phyloP scores from a whole-genome alignment of 2,888 invertebrate species.

The Coenonympha arcania region DNA sequence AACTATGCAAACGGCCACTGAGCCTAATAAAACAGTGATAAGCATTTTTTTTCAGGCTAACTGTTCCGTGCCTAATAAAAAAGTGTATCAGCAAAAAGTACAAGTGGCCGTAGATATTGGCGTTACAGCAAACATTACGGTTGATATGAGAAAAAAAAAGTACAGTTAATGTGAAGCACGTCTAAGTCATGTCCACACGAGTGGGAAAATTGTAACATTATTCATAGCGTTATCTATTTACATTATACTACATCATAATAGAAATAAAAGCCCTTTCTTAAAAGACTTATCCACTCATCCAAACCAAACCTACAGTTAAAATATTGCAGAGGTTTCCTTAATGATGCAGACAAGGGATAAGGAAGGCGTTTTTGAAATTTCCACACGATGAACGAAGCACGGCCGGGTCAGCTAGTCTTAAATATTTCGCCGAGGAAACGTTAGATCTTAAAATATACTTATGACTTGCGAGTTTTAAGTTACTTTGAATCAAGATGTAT shows the following conservation, averaged over 20 bases:
- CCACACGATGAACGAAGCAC: too few relatives aligned
- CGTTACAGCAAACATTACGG: slow-evolving; percentile 10
- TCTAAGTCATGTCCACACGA: background rate
- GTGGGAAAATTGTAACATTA: background rate
- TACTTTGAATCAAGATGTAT: too few relatives aligned
- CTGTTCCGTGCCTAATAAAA: slow-evolving; percentile 12
- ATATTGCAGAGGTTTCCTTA: too few relatives aligned
- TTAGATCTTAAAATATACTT: too few relatives aligned
- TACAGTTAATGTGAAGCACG: slow-evolving; percentile 8
- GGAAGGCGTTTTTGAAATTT: too few relatives aligned
- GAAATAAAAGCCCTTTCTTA: background rate
- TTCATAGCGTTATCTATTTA: background rate
- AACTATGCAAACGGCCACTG: background rate
- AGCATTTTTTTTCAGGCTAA: background rate
- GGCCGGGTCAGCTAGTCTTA: too few relatives aligned
- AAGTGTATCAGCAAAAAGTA: slow-evolving; percentile 5
- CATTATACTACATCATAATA: background rate
- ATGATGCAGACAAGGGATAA: too few relatives aligned
- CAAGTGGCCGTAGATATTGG: slow-evolving; percentile 17
- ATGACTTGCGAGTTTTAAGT: too few relatives aligned
- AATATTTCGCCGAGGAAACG: too few relatives aligned
- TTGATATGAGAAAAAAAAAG: slow-evolving; percentile 9
- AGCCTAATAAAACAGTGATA: background rate
- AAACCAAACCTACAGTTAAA: too few relatives aligned
- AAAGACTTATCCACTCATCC: too few relatives aligned